These are phyloP conservation scores for Zosterops pallidus DNA, from an alignment of 2,113 vertebrate genomes.

Conservation along the genomic window DNA sequence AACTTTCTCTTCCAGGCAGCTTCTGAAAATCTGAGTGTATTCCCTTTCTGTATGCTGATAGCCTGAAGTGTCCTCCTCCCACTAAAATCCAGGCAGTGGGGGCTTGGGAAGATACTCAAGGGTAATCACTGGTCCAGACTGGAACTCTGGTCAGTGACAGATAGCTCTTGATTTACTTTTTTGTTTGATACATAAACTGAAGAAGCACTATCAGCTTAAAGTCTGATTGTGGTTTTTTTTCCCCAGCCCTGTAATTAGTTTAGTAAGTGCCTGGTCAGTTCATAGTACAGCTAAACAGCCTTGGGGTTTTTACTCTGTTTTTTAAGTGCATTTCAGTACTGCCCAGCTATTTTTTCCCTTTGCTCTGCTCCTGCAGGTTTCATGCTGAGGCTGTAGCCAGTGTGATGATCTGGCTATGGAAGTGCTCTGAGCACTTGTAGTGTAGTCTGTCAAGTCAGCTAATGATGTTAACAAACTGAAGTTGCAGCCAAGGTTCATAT, in stretches of 20 bases:
- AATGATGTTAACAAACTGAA: background rate
- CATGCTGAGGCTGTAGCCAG: background rate
- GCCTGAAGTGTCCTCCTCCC: background rate
- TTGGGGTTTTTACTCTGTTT: background rate
- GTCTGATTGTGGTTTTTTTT: background rate
- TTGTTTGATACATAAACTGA: background rate
- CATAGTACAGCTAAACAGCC: background rate
- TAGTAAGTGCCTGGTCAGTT: background rate
- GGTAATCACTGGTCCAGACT: background rate
- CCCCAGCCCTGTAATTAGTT: background rate
- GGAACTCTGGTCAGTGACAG: background rate
- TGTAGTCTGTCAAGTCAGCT: background rate
- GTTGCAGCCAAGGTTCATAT: background rate
- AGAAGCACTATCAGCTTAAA: background rate
- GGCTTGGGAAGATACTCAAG: background rate
- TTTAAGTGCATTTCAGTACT: background rate
- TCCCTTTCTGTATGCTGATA: background rate
- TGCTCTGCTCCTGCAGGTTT: background rate
- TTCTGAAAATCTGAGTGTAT: background rate
- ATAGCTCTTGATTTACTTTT: background rate
- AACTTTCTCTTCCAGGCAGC: background rate
- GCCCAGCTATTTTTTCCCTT: background rate
- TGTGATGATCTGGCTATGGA: background rate
- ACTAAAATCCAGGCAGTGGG: background rate
- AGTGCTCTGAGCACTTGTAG: background rate